Base-by-base conservation (phyloP, 1,140 invertebrate genomes). In the Camponotus floridanus region DNA sequence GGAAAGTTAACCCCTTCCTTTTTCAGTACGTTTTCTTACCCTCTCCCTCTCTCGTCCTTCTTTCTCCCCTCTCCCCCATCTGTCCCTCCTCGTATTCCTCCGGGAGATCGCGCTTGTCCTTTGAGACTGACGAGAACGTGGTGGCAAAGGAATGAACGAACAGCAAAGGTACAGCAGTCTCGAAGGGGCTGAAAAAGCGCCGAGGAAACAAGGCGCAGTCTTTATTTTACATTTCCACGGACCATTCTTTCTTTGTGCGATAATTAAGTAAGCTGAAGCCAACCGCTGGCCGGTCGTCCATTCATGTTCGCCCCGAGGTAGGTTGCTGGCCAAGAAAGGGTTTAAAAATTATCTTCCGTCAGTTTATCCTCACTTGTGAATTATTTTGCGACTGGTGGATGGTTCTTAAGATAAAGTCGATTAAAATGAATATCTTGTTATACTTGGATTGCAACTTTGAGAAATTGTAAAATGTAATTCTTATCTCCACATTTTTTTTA, bases 221-320 rank as follows among this genome's bases (percentile, higher is more conserved):
- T 91, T 91, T 91, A 91, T 87, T 91, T 91, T 89, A 91, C 90
- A 91, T 91, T 91, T 91, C 90, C 83, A 79, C 90, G 65, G 62
- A 68, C 86, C 90, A 80, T 91, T 91, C 90, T 91, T 91, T 88
- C 90, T 88, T 91, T 89, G 90, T 89, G 80, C 85, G 65, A 86
- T 91, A 91, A 91, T 91, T 91, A 91, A 91, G 86, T 91, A 88
- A 91, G 84, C 76, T 86, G 89, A 89, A 89, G 88, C 89, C 88
- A 89, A 90, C 89, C 76, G 86, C 85, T 87, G 62, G 89, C 89
- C 64, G 59, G 76, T 59, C 79, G 86, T 90, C 89, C 88, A 81
- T 89, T 90, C 88, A 87, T 76, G 85, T 87, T 87, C 85, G 62
- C 88, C 86, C 21, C 42, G 8, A 84, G 76, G 84, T 64, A 87